These are phyloP conservation scores for Epiblema foenella DNA, from an alignment of 2,888 invertebrate genomes.

Conservation along the genomic window DNA sequence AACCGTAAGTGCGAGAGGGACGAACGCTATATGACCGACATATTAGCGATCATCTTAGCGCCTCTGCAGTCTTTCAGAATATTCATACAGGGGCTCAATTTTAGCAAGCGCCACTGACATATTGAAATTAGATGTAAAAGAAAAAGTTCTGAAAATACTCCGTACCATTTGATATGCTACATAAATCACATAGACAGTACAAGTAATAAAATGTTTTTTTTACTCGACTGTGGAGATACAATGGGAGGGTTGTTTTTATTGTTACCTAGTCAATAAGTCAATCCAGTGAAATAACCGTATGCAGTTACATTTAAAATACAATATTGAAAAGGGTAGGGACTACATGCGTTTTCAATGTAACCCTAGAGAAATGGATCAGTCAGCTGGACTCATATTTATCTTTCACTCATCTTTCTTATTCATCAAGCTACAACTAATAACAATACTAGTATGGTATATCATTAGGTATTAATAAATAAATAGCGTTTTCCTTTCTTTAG, in stretches of 20 bases:
- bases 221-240: no score
- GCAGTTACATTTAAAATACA: slow-evolving; percentile 19
- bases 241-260: no score
- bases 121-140: no score
- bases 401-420: slow-evolving; percentile 64
- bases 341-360: slow-evolving; percentile 15
- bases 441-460: slow-evolving; percentile 80
- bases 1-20: no score
- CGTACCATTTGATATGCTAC: no score
- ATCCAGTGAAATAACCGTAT: slow-evolving; percentile 7
- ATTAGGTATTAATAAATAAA: slow-evolving; percentile 55
- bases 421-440: slow-evolving; percentile 67
- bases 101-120: not conserved
- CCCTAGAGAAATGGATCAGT: slow-evolving; percentile 45
- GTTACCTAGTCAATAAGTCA: no score
- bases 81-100: not conserved
- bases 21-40: no score
- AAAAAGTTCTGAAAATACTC: no score
- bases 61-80: not conserved
- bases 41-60: no score
- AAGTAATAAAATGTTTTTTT: no score
- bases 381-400: slow-evolving; percentile 58
- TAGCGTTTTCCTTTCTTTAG: slow-evolving; percentile 60
- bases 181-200: no score
- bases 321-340: not conserved